phyloP scores from a whole-genome alignment of 2,888 invertebrate genomes.

The Amphipyra berbera region DNA sequence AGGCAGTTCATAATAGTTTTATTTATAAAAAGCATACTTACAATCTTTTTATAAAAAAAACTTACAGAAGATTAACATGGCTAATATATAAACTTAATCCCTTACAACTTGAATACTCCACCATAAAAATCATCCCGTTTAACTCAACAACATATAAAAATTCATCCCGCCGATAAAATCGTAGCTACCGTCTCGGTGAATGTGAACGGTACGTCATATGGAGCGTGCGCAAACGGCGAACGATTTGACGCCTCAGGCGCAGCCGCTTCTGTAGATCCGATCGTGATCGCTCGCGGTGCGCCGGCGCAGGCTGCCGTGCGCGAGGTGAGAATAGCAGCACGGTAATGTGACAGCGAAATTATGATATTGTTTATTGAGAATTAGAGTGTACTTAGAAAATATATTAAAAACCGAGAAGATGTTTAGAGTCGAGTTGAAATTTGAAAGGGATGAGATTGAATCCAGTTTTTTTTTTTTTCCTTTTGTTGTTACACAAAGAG shows the following conservation, averaged over 20 bases:
- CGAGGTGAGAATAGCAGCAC: conserved; percentile 53
- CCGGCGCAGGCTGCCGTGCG: conserved; percentile 59
- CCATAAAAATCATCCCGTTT: conserved; percentile 8
- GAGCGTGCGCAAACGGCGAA: conserved; percentile 70
- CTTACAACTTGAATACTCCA: neutral
- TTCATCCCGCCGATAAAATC: conserved; percentile 51
- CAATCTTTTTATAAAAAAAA: too few relatives aligned
- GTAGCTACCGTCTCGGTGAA: conserved; percentile 45
- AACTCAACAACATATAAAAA: conserved; percentile 16
- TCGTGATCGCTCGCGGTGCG: conserved; percentile 75
- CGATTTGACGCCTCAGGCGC: conserved; percentile 74
- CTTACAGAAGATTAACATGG: too few relatives aligned
- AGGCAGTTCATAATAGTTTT: too few relatives aligned
- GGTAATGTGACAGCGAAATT: conserved; percentile 66
- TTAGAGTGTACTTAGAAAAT: conserved; percentile 11
- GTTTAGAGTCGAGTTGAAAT: too few relatives aligned
- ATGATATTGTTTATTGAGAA: conserved; percentile 56
- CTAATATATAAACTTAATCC: too few relatives aligned
- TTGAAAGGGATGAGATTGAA: too few relatives aligned
- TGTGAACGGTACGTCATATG: conserved; percentile 44
- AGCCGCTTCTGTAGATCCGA: conserved; percentile 73
- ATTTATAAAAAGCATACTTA: too few relatives aligned
- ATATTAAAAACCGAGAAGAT: neutral
- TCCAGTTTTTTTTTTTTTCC: too few relatives aligned
- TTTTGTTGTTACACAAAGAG: too few relatives aligned